These are phyloP conservation scores for Nowickia ferox DNA, from an alignment of 2,888 invertebrate genomes.

Conservation along the genomic window DNA sequence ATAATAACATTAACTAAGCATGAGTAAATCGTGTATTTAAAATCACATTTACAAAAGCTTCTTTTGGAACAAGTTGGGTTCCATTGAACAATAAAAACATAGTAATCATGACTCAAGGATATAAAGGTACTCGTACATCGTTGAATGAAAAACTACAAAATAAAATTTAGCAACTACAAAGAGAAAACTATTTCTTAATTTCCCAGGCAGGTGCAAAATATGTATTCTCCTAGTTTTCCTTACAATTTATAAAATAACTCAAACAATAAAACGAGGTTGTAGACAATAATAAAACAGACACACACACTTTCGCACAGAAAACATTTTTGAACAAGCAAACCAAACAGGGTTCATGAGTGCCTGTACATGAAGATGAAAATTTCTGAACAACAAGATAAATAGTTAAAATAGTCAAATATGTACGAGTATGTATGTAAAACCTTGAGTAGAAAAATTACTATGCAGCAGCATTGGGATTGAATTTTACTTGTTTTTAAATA, in stretches of 20 bases:
- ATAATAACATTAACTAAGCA: no score
- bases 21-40: no score
- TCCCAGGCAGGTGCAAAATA: slow-evolving; percentile 38
- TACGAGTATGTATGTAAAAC: neutral
- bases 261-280: slow-evolving; percentile 14
- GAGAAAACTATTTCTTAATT: slow-evolving; percentile 27
- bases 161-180: neutral
- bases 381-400: slow-evolving; percentile 18
- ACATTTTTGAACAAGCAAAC: neutral
- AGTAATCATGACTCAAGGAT: no score
- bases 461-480: slow-evolving; percentile 1
- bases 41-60: no score
- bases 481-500: slow-evolving; percentile 13
- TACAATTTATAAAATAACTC: slow-evolving; percentile 10
- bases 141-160: neutral
- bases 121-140: slow-evolving; percentile 22
- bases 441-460: neutral
- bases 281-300: neutral
- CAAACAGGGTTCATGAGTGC: neutral
- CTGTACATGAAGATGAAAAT: slow-evolving; percentile 14
- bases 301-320: neutral
- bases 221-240: slow-evolving; percentile 8
- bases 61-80: no score
- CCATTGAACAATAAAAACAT: no score
- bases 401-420: slow-evolving; percentile 5